Evolutionary conservation across 2,113 vertebrate genomes (phyloP), one percentile per base, ranked within the genome.

Genomic region (Dicerorhinus sumatrensis): DNA sequence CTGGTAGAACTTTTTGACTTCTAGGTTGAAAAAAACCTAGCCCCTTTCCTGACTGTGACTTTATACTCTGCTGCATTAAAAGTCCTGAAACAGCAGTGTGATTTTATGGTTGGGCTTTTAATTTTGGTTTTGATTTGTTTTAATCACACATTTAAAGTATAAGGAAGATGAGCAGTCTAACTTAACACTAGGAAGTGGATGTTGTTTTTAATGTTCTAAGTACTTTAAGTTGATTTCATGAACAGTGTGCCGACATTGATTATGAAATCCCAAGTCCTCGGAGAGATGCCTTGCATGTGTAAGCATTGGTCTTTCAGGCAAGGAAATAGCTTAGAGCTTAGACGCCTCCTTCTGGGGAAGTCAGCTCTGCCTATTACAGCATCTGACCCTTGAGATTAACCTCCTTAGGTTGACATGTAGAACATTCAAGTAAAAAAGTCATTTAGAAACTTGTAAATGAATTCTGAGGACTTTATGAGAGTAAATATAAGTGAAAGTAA

Each of bases 71-170:
- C 33, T 63, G 79, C 60, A 23, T 58, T 58, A 88, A 88, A 97
- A 73, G 75, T 87, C 60, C 51, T 86, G 85, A 77, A 82, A 91
- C 31, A 77, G 21, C 63, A 91, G 79, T 82, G 46, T 90, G 10
- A 70, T 79, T 89, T 69, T 88, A 14, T 83, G 77, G 39, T 62
- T 86, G 67, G 62, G 42, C 48, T 81, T 97, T 92, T 90, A 62
- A 83, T 95, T 87, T 86, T 79, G 27, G 42, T 70, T 86, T 93
- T 94, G 51, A 31, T 87, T 96, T 89, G 69, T 93, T 94, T 96
- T 65, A 69, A 72, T 94, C 27, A 48, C 12, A 58, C 7, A 36
- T 85, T 46, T 96, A 46, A 77, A 89, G 42, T 79, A 18, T 76
- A 81, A 79, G 76, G 67, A 80, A 85, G 33, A 39, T 89, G n/a